Conservation (phyloP, 2,113 vertebrate genomes). For the Prunella himalayana region DNA sequence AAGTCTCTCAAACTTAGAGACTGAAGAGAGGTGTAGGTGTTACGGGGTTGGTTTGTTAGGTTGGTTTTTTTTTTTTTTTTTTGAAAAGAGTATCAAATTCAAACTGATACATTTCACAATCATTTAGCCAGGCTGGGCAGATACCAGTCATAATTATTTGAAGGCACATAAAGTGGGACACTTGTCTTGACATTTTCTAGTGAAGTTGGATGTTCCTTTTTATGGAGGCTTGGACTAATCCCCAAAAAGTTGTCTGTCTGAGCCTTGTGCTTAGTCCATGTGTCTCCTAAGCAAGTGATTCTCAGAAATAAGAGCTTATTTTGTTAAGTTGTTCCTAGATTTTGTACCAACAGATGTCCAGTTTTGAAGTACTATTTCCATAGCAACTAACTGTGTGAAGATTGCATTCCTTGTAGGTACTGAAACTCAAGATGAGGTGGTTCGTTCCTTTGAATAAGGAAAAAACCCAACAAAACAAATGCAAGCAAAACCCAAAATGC, state of each 20-base stretch:
- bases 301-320: background rate
- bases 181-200: background rate
- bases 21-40: background rate
- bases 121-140: background rate
- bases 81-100: background rate
- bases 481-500: background rate
- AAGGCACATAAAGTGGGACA: background rate
- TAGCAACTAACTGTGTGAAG: slow-evolving; percentile 14
- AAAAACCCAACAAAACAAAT: background rate
- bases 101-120: background rate
- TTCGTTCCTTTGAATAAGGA: background rate
- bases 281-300: background rate
- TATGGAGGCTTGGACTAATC: background rate
- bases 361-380: slow-evolving; percentile 12
- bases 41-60: rapidly evolving
- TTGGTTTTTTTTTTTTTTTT: background rate
- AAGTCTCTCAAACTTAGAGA: background rate
- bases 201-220: background rate
- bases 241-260: background rate
- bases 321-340: background rate
- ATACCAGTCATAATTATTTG: background rate
- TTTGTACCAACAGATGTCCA: background rate
- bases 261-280: background rate
- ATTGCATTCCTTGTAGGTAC: background rate
- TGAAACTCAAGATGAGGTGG: background rate